A percentile compares a stretch with the other conserved stretches of the same genome.
phyloP scores from a whole-genome alignment of 2,797 vertebrate genomes.

The Urophycis tenuis region DNA sequence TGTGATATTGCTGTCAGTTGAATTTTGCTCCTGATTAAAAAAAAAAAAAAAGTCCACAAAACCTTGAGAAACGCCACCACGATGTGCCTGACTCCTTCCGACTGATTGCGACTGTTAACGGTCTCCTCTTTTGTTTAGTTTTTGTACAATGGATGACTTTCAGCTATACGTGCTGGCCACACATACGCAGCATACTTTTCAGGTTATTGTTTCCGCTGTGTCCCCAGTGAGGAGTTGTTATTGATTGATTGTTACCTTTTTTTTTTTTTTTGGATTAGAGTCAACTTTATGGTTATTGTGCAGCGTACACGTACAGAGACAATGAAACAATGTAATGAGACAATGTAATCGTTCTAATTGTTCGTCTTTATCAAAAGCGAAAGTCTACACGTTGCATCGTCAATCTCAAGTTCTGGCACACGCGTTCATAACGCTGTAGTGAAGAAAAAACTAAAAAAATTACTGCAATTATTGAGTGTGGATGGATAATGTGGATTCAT shows the following conservation, averaged over 20 bases:
- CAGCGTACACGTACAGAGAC: no score
- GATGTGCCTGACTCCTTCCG: not conserved
- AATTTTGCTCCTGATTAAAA: not conserved
- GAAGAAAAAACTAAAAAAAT: not conserved
- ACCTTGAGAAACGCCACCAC: not conserved
- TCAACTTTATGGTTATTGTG: no score
- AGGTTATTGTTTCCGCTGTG: not conserved
- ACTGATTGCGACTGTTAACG: no score
- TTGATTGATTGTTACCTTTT: not conserved
- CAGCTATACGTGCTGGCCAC: not conserved
- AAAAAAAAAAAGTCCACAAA: not conserved
- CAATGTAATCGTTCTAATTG: no score
- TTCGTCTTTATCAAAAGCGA: not conserved
- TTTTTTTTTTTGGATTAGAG: no score
- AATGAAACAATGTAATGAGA: no score
- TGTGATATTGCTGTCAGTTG: constrained; percentile 8
- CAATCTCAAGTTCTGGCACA: not conserved
- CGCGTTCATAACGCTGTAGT: not conserved
- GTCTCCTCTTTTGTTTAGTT: not conserved
- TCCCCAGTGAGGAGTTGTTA: not conserved
- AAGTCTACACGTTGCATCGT: not conserved
- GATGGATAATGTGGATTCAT: not conserved
- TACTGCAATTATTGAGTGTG: not conserved
- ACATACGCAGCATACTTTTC: not conserved
- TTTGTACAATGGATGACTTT: not conserved